Evolutionary conservation across 2,113 vertebrate genomes (phyloP), one percentile per base, ranked within the genome.

Genomic region (Genyomyrus donnyi): DNA sequence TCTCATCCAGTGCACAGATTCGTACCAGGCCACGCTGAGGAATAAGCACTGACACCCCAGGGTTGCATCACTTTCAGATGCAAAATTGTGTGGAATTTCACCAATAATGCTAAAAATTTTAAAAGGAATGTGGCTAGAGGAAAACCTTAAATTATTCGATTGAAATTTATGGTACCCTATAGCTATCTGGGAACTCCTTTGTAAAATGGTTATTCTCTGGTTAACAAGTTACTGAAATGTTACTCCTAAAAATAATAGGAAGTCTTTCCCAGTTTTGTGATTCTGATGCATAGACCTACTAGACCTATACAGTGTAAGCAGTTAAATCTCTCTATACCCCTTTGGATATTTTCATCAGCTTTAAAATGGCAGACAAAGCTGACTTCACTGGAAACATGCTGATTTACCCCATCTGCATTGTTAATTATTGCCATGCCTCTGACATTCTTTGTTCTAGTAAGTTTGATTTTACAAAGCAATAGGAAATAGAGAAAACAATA

Each of bases 1-100:
- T 93, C 93, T 92, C 17, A 15, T 93, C 95, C 96, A 94, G 96
- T 94, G 94, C 90, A 86, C 94, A 91, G 98, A 99, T 93, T 93
- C 87, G 88, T 91, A 91, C 89, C 89, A 97, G 97, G 94, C 93
- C 92, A 0, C 92, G 84, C 93, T 90, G 66, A 88, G 88, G 80
- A 49, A 87, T 91, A 31, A 74, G 74, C 42, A 56, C 45, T 48
- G 53, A 46, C 35, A 39, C n/a, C 52, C 48, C n/a, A 6, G 9
- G 2, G 17, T 89, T 45, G 19, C 53, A 87, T 62, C 89, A 85
- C 88, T 86, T 92, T 84, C 74, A 48, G 53, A 90, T 31, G 42
- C 42, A 45, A 66, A 46, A 90, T 86, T 83, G 46, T n/a, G 56
- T 0, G 31, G 42, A 52, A 87, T 89, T 87, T 27, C 39, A 86